Percentiles rank a stretch among this genome's conserved stretches.
Conservation (phyloP, 1,140 invertebrate species). For the Heliconius hewitsoni region DNA sequence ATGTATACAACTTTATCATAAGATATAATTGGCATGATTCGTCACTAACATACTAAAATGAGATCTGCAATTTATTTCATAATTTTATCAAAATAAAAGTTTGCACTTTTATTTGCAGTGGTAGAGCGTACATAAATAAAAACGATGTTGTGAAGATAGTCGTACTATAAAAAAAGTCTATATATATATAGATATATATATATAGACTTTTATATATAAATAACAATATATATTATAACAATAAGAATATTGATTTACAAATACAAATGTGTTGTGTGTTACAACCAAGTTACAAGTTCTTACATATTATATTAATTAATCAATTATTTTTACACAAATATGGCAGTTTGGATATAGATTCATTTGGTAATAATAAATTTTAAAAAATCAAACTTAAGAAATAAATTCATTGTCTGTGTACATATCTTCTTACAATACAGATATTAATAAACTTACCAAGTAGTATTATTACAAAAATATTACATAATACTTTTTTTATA, state of each 20-base stretch:
- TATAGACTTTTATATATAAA: too few relatives aligned
- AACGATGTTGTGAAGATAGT: too few relatives aligned
- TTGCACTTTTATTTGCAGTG: neutral
- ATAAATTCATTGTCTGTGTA: neutral
- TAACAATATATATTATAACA: too few relatives aligned
- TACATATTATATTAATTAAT: neutral
- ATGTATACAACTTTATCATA: slow-evolving; percentile 4
- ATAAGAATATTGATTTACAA: neutral
- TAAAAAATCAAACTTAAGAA: neutral
- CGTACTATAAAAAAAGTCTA: too few relatives aligned
- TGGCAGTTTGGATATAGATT: slow-evolving; percentile 7
- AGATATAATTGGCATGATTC: slow-evolving; percentile 11
- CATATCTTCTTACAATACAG: neutral
- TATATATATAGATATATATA: too few relatives aligned
- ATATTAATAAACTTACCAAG: neutral
- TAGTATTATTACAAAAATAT: slow-evolving; percentile 3
- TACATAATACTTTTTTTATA: neutral
- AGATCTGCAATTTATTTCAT: neutral
- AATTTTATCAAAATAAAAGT: neutral
- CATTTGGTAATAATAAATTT: neutral
- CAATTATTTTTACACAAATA: neutral
- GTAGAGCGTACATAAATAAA: too few relatives aligned
- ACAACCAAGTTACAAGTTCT: neutral
- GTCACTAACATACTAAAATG: neutral
- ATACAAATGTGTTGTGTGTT: neutral